Percentiles rank a stretch among this genome's conserved stretches.
Conservation (phyloP, 2,888 invertebrate species). For the Lordiphosa fenestrarum region DNA sequence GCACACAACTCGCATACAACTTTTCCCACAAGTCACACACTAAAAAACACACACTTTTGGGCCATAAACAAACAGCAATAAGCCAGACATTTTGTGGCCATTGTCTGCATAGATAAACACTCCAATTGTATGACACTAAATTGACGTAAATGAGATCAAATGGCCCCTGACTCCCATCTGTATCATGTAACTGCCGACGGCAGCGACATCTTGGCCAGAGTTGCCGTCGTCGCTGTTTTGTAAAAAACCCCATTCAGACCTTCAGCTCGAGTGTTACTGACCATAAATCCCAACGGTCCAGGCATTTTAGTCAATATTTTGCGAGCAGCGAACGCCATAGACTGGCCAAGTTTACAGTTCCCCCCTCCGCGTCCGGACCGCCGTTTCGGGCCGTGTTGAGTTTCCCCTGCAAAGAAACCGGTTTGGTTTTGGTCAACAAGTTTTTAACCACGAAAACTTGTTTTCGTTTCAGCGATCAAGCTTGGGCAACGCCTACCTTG, state of each 20-base stretch:
- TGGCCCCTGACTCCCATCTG: conserved; percentile 30
- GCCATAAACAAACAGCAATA: conserved; percentile 11
- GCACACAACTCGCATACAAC: too few species aligned
- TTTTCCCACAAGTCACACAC: conserved; percentile 8
- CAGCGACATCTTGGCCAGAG: conserved; percentile 29
- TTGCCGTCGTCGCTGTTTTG: conserved; percentile 23
- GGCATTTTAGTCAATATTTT: conserved; percentile 64
- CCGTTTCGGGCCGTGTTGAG: conserved; percentile 49
- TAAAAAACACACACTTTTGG: conserved; percentile 1
- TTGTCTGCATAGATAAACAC: conserved; percentile 64
- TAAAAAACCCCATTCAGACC: conserved; percentile 67
- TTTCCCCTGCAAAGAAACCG: conserved; percentile 49
- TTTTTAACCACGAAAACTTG: conserved; percentile 55
- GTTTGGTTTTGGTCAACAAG: conserved; percentile 56
- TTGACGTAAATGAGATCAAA: conserved; percentile 69
- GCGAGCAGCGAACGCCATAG: conserved; percentile 41
- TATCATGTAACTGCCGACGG: conserved; percentile 59
- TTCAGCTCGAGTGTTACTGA: conserved; percentile 68
- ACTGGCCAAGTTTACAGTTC: conserved; percentile 37
- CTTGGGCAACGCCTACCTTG: conserved; percentile 55
- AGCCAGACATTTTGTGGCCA: conserved; percentile 21
- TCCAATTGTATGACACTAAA: conserved; percentile 66
- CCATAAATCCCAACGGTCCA: conserved; percentile 60
- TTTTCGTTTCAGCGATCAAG: conserved; percentile 47
- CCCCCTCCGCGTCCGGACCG: too few species aligned